Conservation (phyloP, 2,797 vertebrate species). For the Chromis chromis region DNA sequence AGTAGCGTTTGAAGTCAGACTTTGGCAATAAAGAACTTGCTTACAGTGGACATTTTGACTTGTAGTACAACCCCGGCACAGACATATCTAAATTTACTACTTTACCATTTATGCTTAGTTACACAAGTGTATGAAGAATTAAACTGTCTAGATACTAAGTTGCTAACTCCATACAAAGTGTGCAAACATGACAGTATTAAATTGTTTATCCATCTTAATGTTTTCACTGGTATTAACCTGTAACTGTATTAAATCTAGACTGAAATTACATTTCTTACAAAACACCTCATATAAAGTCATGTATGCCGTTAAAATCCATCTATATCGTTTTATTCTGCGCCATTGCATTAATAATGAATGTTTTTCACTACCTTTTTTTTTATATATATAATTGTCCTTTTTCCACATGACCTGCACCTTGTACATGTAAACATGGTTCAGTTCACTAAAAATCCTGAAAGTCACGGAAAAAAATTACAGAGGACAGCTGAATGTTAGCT, state of each 20-base stretch:
- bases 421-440: not conserved
- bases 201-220: no score
- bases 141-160: no score
- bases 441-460: not conserved
- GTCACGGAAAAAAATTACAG: not conserved
- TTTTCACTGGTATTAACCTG: not conserved
- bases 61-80: not conserved
- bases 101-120: not conserved
- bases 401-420: slow-evolving; percentile 2
- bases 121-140: not conserved
- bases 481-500: slow-evolving; percentile 6
- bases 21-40: slow-evolving; percentile 23
- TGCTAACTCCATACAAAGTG: no score
- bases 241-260: not conserved
- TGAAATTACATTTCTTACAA: slow-evolving; percentile 9
- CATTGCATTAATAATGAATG: not conserved
- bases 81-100: not conserved
- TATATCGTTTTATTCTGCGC: not conserved
- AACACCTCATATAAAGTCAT: not conserved
- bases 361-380: not conserved
- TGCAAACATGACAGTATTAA: no score
- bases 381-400: not conserved
- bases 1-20: slow-evolving; percentile 9
- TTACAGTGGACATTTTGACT: slow-evolving; percentile 1
- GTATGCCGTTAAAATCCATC: not conserved